Evolutionary conservation across 92 coral and sea anemone species (phyloP).

Genomic region (Ricordea florida): DNA sequence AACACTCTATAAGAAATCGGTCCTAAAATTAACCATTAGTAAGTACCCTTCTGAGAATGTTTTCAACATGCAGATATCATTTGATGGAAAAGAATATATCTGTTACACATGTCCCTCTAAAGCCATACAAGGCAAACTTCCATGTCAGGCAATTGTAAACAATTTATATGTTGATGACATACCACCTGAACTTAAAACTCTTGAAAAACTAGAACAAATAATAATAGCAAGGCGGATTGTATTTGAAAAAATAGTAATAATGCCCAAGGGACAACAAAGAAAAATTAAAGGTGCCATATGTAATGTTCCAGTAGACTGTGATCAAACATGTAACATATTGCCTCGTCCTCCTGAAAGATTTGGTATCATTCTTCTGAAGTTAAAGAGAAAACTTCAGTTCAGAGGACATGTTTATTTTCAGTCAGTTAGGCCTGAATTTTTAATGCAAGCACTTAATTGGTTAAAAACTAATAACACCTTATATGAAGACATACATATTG

Average conservation of each 20-base stretch:
- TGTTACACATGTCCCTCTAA: slow-evolving; percentile 51
- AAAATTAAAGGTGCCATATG: slow-evolving; percentile 57
- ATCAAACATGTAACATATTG: slow-evolving; percentile 33
- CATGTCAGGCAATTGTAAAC: slow-evolving; percentile 45
- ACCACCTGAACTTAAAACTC: slow-evolving; percentile 34
- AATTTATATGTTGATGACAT: slow-evolving; percentile 47
- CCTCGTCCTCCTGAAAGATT: slow-evolving; percentile 60
- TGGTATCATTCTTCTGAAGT: slow-evolving; percentile 39
- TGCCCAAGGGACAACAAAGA: slow-evolving; percentile 56
- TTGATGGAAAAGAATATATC: slow-evolving; percentile 34
- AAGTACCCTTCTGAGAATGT: slow-evolving; percentile 24
- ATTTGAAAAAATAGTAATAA: slow-evolving; percentile 44
- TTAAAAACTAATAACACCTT: slow-evolving; percentile 39
- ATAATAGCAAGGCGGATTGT: slow-evolving; percentile 42
- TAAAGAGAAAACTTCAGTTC: slow-evolving; percentile 37
- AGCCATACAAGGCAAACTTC: slow-evolving; percentile 23
- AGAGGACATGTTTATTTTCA: slow-evolving; percentile 66
- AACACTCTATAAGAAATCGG: slow-evolving; percentile 33
- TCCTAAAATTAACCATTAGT: slow-evolving; percentile 12
- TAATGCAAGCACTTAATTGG: slow-evolving; percentile 36
- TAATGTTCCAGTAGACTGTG: slow-evolving; percentile 59
- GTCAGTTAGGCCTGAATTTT: slow-evolving; percentile 32
- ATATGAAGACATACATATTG: slow-evolving; percentile 29
- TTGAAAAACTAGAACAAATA: slow-evolving; percentile 44
- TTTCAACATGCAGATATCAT: slow-evolving; percentile 39